A percentile compares a stretch with the other conserved stretches of the same genome.
Conservation (phyloP, 1,140 invertebrate genomes). For the Coenobita brevimanus region DNA sequence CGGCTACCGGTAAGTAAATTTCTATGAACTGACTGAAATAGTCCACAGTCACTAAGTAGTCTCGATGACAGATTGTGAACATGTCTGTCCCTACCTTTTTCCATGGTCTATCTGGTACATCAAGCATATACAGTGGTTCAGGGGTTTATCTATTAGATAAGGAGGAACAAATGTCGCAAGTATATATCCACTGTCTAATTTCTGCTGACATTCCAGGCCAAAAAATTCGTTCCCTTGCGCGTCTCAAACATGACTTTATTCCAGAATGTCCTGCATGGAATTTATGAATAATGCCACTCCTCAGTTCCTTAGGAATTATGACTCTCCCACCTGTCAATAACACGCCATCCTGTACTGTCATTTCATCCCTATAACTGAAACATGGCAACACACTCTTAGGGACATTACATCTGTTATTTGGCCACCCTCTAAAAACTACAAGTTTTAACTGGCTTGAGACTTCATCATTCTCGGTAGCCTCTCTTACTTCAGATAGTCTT, state of each 20-base stretch:
- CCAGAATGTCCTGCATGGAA: neutral
- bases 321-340: neutral
- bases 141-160: neutral
- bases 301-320: neutral
- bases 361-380: neutral
- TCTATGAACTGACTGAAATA: neutral
- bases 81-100: neutral
- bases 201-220: neutral
- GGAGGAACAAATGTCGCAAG: neutral
- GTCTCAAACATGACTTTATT: neutral
- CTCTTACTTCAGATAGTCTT: too few relatives aligned
- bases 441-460: too few relatives aligned
- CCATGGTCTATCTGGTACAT: neutral
- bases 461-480: too few relatives aligned
- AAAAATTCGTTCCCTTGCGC: neutral
- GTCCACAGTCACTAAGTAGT: neutral
- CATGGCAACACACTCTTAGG: neutral
- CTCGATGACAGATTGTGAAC: neutral
- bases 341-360: conserved; percentile 3
- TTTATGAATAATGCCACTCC: neutral
- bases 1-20: neutral
- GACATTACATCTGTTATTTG: neutral
- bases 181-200: neutral
- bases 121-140: neutral
- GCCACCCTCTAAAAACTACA: too few relatives aligned